Evolutionary conservation across 2,113 vertebrate species (phyloP), one percentile per base, ranked within the genome.

Genomic region (Gnathonemus longibarbis): DNA sequence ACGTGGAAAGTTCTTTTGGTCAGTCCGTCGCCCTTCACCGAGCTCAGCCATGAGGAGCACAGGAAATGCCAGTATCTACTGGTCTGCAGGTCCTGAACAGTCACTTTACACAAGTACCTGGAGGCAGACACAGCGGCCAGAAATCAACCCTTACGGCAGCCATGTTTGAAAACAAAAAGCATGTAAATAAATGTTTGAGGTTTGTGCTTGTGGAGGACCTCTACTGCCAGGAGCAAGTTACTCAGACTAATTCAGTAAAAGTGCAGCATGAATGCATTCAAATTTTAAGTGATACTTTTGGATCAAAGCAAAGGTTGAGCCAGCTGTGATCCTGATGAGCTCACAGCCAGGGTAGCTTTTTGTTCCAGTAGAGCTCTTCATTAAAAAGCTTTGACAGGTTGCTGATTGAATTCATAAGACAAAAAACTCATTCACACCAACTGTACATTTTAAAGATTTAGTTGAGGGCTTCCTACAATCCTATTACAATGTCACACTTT

Each of bases 81-180:
- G 0, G 92, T 94, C 91, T 96, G 96, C 90, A 96, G 91, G 91
- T 96, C 96, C 87, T 95, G 94, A 6, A 96, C 8, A 13, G 90
- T 93, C 91, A 97, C 94, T 90, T 94, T 96, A 89, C 92, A 92
- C 50, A 96, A 45, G 62, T 95, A 97, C 96, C 96, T 97, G 90
- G 31, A 31, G n/a, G 70, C 39, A 21, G 5, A 56, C 42, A 56
- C 27, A 17, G 53, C 8, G 6, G 21, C n/a, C n/a, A 27, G 11
- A 10, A 24, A 42, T 80, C 4, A 27, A 52, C n/a, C 48, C 49
- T 3, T 52, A 52, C 5, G 7, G 66, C 31, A 74, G 35, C 74
- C 3, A 53, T 19, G 10, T 35, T n/a, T 87, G 31, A 31, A 46
- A 7, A 49, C 15, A 0, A 86, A 86, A 8, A 86, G 46, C n/a